Evolutionary conservation across 92 coral and sea anemone species (phyloP).

Genomic region (Pocillopora meandrina): DNA sequence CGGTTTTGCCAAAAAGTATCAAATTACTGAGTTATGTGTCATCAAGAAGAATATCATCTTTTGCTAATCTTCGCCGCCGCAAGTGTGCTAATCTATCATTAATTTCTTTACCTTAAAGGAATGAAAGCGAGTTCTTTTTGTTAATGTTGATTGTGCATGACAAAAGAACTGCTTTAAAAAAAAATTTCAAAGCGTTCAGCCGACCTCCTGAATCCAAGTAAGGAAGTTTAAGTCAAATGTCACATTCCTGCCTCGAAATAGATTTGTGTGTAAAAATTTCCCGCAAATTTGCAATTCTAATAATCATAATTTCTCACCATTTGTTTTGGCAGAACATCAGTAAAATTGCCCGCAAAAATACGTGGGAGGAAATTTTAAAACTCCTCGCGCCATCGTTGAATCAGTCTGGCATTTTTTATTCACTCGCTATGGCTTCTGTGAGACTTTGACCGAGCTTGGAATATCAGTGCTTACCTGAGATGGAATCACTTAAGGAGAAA

Average conservation of each 20-base stretch:
- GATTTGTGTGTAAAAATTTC: not conserved
- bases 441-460: not conserved
- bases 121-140: too few species aligned
- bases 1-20: too few species aligned
- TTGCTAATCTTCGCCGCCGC: not conserved
- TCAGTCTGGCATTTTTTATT: not conserved
- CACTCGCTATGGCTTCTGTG: not conserved
- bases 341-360: too few species aligned
- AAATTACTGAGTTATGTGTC: not conserved
- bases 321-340: not conserved
- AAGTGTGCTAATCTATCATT: not conserved
- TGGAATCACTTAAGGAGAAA: constrained; percentile 34
- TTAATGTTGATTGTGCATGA: too few species aligned
- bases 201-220: not conserved
- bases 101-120: not conserved
- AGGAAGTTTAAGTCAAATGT: not conserved
- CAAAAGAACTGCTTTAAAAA: too few species aligned
- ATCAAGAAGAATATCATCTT: not conserved
- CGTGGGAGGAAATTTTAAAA: not conserved
- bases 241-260: not conserved
- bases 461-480: not conserved
- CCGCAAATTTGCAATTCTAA: constrained; percentile 50
- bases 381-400: not conserved
- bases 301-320: not conserved
- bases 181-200: too few species aligned